These are phyloP conservation scores for Corythaeola cristata DNA, from an alignment of 2,113 vertebrate species.

Conservation along the genomic window DNA sequence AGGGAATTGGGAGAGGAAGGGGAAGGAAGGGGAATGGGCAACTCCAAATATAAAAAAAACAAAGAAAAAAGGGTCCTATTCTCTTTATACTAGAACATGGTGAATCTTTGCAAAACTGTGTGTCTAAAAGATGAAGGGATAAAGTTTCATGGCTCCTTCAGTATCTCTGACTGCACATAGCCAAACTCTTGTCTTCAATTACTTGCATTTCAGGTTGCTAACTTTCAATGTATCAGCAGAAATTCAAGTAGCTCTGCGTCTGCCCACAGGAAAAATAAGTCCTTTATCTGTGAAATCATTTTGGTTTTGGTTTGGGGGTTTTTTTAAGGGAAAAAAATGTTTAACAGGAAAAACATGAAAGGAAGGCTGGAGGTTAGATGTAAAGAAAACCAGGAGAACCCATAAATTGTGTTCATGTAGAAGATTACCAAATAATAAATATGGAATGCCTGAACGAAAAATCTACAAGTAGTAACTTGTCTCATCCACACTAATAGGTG, in stretches of 20 bases:
- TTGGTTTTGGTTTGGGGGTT: accelerated
- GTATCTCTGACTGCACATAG: background rate
- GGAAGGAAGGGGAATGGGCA: background rate
- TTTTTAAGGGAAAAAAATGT: background rate
- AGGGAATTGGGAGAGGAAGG: background rate
- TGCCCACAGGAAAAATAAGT: background rate
- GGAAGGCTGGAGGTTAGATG: background rate
- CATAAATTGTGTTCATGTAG: background rate
- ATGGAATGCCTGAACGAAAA: background rate
- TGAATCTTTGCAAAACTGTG: background rate
- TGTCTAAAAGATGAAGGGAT: background rate
- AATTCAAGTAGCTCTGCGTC: background rate
- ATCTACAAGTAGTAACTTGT: background rate
- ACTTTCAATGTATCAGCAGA: background rate
- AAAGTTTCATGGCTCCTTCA: background rate
- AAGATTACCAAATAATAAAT: background rate
- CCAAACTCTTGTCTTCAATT: background rate
- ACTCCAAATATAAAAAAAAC: background rate
- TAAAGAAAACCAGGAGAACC: background rate
- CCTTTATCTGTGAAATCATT: background rate
- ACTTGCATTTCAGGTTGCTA: background rate
- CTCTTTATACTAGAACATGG: background rate
- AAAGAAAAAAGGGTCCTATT: background rate
- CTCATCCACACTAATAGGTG: background rate
- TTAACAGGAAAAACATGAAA: background rate